Conservation (phyloP, 2,888 invertebrate species). For the Cheilosia variabilis region DNA sequence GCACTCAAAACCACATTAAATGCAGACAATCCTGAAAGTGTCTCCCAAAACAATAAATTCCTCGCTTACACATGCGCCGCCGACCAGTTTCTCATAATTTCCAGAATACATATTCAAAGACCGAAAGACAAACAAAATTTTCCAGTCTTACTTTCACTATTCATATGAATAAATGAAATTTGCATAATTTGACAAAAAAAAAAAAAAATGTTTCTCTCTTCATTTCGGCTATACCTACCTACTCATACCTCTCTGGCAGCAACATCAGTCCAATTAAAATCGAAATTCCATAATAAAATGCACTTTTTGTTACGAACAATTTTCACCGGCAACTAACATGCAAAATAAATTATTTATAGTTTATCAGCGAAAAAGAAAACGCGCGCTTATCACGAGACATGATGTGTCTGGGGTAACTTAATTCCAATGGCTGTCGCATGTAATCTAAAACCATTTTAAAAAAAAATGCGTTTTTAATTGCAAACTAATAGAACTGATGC, state of each 20-base stretch:
- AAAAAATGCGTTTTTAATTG: constrained; percentile 10
- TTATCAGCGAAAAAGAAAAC: constrained; percentile 7
- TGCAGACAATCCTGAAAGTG: constrained; percentile 11
- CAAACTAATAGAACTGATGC: not conserved
- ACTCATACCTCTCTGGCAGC: not conserved
- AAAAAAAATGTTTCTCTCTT: constrained; percentile 3
- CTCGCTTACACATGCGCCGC: not conserved
- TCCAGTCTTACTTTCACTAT: constrained; percentile 50
- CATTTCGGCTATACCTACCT: not conserved
- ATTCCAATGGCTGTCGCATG: constrained; percentile 2
- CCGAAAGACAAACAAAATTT: too few relatives aligned
- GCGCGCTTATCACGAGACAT: constrained; percentile 16
- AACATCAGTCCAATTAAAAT: constrained; percentile 40
- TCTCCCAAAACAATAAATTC: constrained; percentile 5
- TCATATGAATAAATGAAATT: constrained; percentile 52
- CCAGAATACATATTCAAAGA: constrained; percentile 27
- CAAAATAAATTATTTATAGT: constrained; percentile 19
- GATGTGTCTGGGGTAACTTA: constrained; percentile 26
- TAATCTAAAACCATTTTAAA: not conserved
- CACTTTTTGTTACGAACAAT: constrained; percentile 25
- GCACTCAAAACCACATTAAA: not conserved
- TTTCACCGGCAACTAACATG: constrained; percentile 48
- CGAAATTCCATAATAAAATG: constrained; percentile 28
- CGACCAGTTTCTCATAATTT: constrained; percentile 60
- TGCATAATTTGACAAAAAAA: constrained; percentile 44